Evolutionary conservation across 2,113 vertebrate genomes (phyloP), one percentile per base, ranked within the genome.

Genomic region (Labeo catla): DNA sequence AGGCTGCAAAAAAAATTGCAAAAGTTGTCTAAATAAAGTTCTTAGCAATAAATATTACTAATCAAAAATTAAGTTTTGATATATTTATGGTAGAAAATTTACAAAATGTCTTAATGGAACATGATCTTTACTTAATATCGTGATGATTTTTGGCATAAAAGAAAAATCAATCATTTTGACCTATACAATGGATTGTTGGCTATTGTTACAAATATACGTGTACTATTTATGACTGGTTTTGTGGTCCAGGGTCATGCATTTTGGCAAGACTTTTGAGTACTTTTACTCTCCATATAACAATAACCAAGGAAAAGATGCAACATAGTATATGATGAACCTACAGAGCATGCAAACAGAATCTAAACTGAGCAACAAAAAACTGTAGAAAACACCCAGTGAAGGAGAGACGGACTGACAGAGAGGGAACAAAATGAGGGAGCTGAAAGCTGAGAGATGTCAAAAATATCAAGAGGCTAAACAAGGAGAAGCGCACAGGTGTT

Each of bases 401-500:
- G 52, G 49, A 39, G 28, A 70, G 63, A 28, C 16, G n/a, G 39
- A 15, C 23, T 15, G 63, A 82, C 15, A 65, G 45, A 81, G 43
- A 34, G 43, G 54, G 28, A 63, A 43, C 36, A 39, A 80, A 34
- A 66, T 4, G 19, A 82, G 78, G 21, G 43, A 28, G 13, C 77
- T 49, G n/a, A 84, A 84, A 84, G 85, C 28, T 80, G 54, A 74
- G 61, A 84, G 83, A 85, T 78, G 72, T 57, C 81, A 66, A 81
- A 88, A 86, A 81, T 84, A 76, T 68, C 81, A n/a, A 4, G 7
- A 81, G 76, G 36, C 81, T 76, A 76, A 86, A 80, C 57, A 59
- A 59, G 57, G 19, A 59, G 57, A 59, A 59, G 57, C n/a, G 49
- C 85, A 88, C 87, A 86, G 85, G 85, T 84, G 88, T 50, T 54